Base-by-base conservation (phyloP, 1,140 invertebrate species). In the Drosophila subobscura region DNA sequence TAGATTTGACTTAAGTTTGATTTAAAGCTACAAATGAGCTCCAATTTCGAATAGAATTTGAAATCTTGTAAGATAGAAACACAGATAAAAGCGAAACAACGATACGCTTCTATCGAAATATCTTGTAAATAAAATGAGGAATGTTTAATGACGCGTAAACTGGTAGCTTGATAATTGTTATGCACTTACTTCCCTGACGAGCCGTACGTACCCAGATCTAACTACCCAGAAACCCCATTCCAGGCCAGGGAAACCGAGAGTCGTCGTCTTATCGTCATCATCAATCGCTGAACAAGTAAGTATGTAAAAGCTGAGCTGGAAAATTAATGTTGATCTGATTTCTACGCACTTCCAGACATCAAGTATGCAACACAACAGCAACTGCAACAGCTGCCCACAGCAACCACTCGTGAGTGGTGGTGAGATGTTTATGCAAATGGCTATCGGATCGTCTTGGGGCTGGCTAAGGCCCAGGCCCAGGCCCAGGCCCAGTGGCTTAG, bases 371-470 rank as follows among this genome's bases (percentile, higher is more conserved):
- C 41, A 40, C 16, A 20, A 20, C 16, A 1, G 16, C 16, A 20
- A 20, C 60, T 64, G 47, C 25, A 58, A 44, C 45, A 29, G 41
- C 42, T 61, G 45, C 27, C 51, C 44, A 74, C 41, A 56, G 58
- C 66, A 74, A 42, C 41, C 29, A 33, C 44, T 25, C 22, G 27
- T 23, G 44, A 37, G 8, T 2, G 8, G 10, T 12, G 16, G 16
- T 51, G 42, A 51, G 51, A 46, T 79, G 56, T 58, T 75, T 85
- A 85, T 85, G 80, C 72, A 85, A 86, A 85, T 86, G 14, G 47
- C 71, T 46, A 56, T 61, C 59, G 41, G 25, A 49, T 49, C 33
- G 37, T 29, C 47, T 47, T 37, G 33, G 16, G 16, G n/a, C 46
- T 45, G 27, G 14, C 8, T 27, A 12, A 20, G 20, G 5, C 47